Conservation (phyloP, 1,140 invertebrate genomes). For the Panulirus ornatus region DNA sequence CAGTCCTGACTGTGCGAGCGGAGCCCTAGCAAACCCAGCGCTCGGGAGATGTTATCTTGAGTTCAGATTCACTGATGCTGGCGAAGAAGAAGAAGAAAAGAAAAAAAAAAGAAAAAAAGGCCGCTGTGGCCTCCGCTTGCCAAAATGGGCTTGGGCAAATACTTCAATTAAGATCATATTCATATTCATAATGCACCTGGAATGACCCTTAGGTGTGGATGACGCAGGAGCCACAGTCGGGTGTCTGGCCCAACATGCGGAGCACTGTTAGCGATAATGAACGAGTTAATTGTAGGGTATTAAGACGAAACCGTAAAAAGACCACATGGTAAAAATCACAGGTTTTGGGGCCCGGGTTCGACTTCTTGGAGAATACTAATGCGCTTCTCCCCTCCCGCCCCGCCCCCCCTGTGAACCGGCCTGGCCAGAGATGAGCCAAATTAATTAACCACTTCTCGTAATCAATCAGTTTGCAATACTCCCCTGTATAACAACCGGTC, state of each 20-base stretch:
- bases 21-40: too few relatives aligned
- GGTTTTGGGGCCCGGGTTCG: conserved; percentile 41
- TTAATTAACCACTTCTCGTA: conserved; percentile 23
- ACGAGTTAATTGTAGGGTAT: conserved; percentile 65
- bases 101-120: too few relatives aligned
- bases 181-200: conserved; percentile 57
- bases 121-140: neutral
- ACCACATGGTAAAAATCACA: conserved; percentile 60
- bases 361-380: conserved; percentile 35
- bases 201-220: conserved; percentile 45
- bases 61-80: neutral
- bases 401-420: neutral
- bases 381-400: neutral
- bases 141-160: conserved; percentile 29
- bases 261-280: conserved; percentile 59
- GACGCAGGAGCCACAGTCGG: conserved; percentile 48
- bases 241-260: conserved; percentile 21
- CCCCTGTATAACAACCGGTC: neutral
- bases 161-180: conserved; percentile 71
- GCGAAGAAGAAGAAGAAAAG: neutral
- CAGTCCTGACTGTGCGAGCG: neutral
- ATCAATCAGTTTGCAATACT: neutral
- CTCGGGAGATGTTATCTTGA: neutral
- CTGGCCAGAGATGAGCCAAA: neutral
- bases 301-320: conserved; percentile 64